Conservation (phyloP, 2,113 vertebrate species). For the Ptychochromis oligacanthus region DNA sequence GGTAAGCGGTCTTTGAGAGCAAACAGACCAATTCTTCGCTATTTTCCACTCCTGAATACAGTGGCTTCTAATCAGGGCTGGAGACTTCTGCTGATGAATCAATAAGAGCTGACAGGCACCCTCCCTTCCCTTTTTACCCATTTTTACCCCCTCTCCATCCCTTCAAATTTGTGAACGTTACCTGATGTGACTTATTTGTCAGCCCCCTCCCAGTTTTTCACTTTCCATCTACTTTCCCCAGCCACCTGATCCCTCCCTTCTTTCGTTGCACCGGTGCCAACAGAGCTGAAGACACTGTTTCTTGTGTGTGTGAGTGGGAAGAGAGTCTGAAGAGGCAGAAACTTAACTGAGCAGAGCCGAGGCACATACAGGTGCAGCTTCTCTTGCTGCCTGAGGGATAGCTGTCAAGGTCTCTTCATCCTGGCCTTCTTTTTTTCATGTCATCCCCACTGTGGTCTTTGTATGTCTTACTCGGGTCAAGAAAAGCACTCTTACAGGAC, state of each 20-base stretch:
- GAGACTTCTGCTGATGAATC: slow-evolving; percentile 55
- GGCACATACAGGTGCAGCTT: slow-evolving; percentile 67
- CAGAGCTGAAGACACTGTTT: slow-evolving; percentile 16
- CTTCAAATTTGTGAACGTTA: slow-evolving; percentile 65
- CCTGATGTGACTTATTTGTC: slow-evolving; percentile 77
- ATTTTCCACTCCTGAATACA: slow-evolving; percentile 26
- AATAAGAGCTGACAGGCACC: slow-evolving; percentile 62
- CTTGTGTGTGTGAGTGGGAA: slow-evolving; percentile 4
- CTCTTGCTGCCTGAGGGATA: slow-evolving; percentile 55
- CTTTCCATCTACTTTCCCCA: slow-evolving; percentile 43
- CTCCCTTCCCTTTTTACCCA: slow-evolving; percentile 30
- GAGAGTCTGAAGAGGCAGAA: slow-evolving; percentile 34
- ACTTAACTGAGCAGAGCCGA: slow-evolving; percentile 49
- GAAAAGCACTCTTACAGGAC: slow-evolving; percentile 35
- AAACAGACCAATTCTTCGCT: slow-evolving; percentile 14
- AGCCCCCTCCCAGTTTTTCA: slow-evolving; percentile 35
- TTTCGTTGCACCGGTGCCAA: slow-evolving; percentile 48
- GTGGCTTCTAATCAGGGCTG: slow-evolving; percentile 50
- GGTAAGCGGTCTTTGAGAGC: slow-evolving; percentile 18
- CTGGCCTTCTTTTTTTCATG: slow-evolving; percentile 17
- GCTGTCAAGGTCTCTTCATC: slow-evolving; percentile 61
- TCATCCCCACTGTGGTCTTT: slow-evolving; percentile 36
- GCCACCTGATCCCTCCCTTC: slow-evolving; percentile 69
- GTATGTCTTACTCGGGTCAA: slow-evolving; percentile 32
- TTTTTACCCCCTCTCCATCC: slow-evolving; percentile 37